Percentiles rank a stretch among this genome's conserved stretches.
phyloP scores from a whole-genome alignment of 1,140 invertebrate species.

The Oreohelix idahoensis region DNA sequence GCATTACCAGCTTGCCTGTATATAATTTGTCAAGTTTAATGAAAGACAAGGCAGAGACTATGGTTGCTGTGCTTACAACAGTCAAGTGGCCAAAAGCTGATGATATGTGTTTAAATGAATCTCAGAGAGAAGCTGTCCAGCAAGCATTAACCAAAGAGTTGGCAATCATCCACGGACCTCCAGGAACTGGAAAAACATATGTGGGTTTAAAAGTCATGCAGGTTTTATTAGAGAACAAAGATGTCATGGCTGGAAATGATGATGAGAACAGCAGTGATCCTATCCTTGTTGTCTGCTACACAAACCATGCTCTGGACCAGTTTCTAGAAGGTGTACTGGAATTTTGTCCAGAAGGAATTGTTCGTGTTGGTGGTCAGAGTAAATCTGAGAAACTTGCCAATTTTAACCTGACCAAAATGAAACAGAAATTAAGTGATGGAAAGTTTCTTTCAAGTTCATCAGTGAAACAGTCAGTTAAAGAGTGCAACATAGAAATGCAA shows the following conservation, averaged over 20 bases:
- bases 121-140: conserved; percentile 73
- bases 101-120: conserved; percentile 67
- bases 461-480: neutral
- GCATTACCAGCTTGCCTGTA: conserved; percentile 30
- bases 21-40: conserved; percentile 42
- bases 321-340: conserved; percentile 81
- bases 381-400: neutral
- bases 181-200: conserved; percentile 70
- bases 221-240: conserved; percentile 68
- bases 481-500: neutral
- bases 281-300: conserved; percentile 87
- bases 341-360: conserved; percentile 69
- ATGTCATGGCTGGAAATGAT: conserved; percentile 8
- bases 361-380: conserved; percentile 80
- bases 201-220: conserved; percentile 71
- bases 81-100: conserved; percentile 56
- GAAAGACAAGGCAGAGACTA: neutral
- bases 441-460: neutral
- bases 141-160: conserved; percentile 73
- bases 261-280: conserved; percentile 64
- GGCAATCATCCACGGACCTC: conserved; percentile 82
- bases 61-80: conserved; percentile 4
- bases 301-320: conserved; percentile 91
- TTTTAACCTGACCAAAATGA: conserved; percentile 11
- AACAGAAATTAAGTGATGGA: neutral